Base-by-base conservation (phyloP, 2,797 vertebrate species). In the Aselliscus stoliczkanus region DNA sequence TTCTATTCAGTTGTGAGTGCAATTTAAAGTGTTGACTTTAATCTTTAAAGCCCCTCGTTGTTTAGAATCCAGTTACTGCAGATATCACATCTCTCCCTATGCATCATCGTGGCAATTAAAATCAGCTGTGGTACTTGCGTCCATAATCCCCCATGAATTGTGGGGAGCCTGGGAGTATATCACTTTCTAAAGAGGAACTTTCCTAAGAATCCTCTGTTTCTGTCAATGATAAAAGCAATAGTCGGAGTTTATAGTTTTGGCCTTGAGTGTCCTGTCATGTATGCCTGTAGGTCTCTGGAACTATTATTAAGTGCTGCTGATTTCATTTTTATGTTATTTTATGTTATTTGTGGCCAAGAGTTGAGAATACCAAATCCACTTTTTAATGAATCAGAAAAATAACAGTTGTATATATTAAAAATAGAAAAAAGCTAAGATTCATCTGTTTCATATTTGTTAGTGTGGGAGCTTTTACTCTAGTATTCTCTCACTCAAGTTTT, bases 391-490 rank as follows among this genome's bases (percentile, higher is more conserved):
- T 95, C 97, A 85, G 86, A 95, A 95, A 94, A 96, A 82, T 81
- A 84, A 67, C 47, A 69, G 65, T 93, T 60, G 72, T 75, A 29
- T 72, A 65, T 75, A 95, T 93, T 96, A 96, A 96, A 97, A 97
- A 94, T 97, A 93, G 65, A 67, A 81, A 81, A 96, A 96, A 87
- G 88, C 70, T 52, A 76, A 87, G 90, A 81, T 76, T 88, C 97
- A 97, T 97, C 97, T 97, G 97, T 97, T 98, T 97, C 25, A 13
- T 67, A 97, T 97, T 98, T 96, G 27, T 94, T 96, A 98, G 93
- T 97, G 96, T 97, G 97, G 96, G 97, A 97, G 93, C 89, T 96
- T 98, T 95, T 50, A 88, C 64, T 89, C 62, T 29, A 95, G 95
- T 81, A 54, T 84, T 95, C 88, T 97, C 96, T 96, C 96, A 96